A percentile compares a stretch with the other conserved stretches of the same genome.
These are phyloP conservation scores for Octopus bimaculoides DNA, from an alignment of 1,140 invertebrate genomes.

Conservation along the genomic window DNA sequence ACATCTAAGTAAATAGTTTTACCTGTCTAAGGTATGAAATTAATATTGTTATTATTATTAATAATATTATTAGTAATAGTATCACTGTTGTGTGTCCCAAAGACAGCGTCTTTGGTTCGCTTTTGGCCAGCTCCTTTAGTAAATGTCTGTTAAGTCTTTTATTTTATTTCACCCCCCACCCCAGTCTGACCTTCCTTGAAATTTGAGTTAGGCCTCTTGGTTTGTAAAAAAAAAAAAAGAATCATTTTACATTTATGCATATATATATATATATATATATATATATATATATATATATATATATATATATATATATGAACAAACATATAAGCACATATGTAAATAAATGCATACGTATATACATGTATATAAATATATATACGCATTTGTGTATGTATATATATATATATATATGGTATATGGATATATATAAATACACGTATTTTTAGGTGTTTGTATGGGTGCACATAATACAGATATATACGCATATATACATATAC, in stretches of 20 bases:
- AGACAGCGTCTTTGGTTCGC: neutral
- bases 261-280: neutral
- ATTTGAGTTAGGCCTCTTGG: neutral
- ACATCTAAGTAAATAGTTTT: no score
- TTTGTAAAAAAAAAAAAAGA: neutral
- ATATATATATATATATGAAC: neutral
- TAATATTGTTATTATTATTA: no score
- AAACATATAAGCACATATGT: neutral
- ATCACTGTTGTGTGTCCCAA: no score
- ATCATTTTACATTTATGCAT: neutral
- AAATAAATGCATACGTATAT: neutral
- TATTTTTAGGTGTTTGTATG: neutral
- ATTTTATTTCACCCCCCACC: neutral
- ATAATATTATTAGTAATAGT: no score
- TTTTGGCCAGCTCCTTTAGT: neutral
- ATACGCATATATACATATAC: neutral
- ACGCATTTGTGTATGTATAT: neutral
- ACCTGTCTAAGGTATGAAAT: no score
- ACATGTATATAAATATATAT: neutral
- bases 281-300: neutral
- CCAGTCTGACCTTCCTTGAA: neutral
- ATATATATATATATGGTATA: neutral
- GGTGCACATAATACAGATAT: neutral
- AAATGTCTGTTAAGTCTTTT: neutral
- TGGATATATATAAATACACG: no score